These are phyloP conservation scores for Aplysia californica DNA, from an alignment of 1,140 invertebrate species.

Conservation along the genomic window DNA sequence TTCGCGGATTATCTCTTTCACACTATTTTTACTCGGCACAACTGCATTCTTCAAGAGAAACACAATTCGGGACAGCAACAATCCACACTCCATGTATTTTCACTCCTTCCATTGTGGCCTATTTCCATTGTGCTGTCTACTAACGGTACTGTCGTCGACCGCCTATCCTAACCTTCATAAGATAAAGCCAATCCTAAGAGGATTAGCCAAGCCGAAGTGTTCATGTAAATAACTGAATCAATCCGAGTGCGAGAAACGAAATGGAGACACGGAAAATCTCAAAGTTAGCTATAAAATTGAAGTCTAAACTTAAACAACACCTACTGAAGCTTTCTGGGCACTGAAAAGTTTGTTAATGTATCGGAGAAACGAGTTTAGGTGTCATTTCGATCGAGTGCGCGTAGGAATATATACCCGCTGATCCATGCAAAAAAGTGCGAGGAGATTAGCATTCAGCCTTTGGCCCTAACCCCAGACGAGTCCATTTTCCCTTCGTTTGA, in stretches of 20 bases:
- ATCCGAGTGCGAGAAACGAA: background rate
- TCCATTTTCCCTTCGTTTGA: constrained; percentile 29
- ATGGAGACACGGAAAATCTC: no score
- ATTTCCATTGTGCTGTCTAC: constrained; percentile 10
- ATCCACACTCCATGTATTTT: no score
- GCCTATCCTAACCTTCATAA: constrained; percentile 26
- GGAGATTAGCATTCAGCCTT: constrained; percentile 32
- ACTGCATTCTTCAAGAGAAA: no score
- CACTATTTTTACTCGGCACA: no score
- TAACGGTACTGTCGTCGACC: constrained; percentile 23
- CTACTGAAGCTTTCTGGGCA: no score
- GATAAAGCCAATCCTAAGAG: constrained; percentile 34
- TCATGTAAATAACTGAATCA: constrained; percentile 26
- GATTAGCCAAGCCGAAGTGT: constrained; percentile 23
- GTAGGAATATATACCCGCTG: constrained; percentile 28
- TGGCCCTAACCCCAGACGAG: constrained; percentile 31
- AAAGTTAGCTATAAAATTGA: no score
- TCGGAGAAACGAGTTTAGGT: no score
- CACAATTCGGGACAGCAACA: no score
- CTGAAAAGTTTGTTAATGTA: no score
- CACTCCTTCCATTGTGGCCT: constrained; percentile 13
- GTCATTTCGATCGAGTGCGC: no score
- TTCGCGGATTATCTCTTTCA: constrained; percentile 23
- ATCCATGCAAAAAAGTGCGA: constrained; percentile 28
- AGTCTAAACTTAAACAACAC: no score